Percentiles rank a stretch among this genome's conserved stretches.
Conservation (phyloP, 2,113 vertebrate species). For the Serinus canaria region DNA sequence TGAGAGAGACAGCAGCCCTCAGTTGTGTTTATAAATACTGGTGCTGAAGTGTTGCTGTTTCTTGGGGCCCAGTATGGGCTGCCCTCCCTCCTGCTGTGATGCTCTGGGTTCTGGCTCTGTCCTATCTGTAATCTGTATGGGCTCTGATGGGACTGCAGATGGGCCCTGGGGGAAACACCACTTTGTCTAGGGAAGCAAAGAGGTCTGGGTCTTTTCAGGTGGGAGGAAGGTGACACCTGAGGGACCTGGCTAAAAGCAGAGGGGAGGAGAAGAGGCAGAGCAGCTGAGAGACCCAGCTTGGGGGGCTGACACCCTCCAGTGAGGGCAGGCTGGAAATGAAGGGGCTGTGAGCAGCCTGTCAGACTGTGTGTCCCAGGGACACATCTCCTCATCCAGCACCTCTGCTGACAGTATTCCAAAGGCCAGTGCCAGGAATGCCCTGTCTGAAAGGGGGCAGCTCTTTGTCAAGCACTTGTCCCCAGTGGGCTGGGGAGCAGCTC, state of each 20-base stretch:
- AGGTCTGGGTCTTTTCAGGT: neutral
- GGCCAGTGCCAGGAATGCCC: neutral
- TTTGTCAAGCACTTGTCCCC: accelerated
- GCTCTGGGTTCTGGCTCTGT: neutral
- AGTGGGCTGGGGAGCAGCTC: neutral
- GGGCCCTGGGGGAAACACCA: neutral
- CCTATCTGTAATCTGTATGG: neutral
- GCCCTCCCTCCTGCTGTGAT: neutral
- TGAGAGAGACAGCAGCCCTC: neutral
- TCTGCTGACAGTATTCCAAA: neutral
- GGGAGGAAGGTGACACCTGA: neutral
- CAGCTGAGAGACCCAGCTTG: accelerated
- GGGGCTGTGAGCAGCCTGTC: neutral
- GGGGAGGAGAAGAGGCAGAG: neutral
- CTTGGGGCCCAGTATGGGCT: neutral
- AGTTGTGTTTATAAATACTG: neutral
- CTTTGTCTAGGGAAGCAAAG: neutral
- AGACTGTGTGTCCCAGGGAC: neutral
- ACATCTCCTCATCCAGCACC: no score
- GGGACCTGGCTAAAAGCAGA: neutral
- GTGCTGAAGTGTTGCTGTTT: neutral
- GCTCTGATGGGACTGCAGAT: neutral
- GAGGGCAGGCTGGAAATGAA: neutral
- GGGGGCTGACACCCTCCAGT: neutral
- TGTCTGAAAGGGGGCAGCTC: neutral